phyloP scores from a whole-genome alignment of 2,113 vertebrate species.

The Helogale parvula region DNA sequence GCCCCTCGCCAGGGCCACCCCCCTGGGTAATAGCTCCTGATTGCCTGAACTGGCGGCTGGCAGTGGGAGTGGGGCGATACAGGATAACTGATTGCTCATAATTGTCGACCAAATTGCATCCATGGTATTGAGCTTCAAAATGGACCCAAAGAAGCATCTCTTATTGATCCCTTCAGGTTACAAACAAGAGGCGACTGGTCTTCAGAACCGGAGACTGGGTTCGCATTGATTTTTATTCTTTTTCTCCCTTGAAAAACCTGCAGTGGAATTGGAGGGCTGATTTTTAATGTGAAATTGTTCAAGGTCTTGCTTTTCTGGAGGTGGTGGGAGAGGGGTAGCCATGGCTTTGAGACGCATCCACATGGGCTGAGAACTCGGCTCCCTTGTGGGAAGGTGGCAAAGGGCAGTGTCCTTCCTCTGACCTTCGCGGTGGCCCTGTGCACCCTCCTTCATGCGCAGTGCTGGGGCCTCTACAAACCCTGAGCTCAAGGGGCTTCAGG shows the following conservation, averaged over 20 bases:
- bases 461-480: background rate
- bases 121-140: conserved; percentile 90
- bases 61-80: conserved; percentile 74
- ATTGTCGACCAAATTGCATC: conserved; percentile 93
- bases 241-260: conserved; percentile 84
- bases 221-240: conserved; percentile 89
- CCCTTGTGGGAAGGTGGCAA: background rate
- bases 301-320: conserved; percentile 52
- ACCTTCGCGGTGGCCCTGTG: background rate
- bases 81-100: conserved; percentile 90
- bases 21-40: conserved; percentile 85
- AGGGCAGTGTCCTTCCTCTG: background rate
- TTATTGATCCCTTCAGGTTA: conserved; percentile 90
- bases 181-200: conserved; percentile 88
- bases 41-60: conserved; percentile 82
- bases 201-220: conserved; percentile 86
- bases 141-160: conserved; percentile 89
- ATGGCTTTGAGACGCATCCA: rapidly evolving
- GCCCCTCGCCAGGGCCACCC: conserved; percentile 83
- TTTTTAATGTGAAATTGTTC: conserved; percentile 80
- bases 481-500: background rate
- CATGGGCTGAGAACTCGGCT: background rate
- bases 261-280: conserved; percentile 73
- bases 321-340: background rate
- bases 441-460: background rate